Base-by-base conservation (phyloP, 2,888 invertebrate species). In the Tillus elongatus region DNA sequence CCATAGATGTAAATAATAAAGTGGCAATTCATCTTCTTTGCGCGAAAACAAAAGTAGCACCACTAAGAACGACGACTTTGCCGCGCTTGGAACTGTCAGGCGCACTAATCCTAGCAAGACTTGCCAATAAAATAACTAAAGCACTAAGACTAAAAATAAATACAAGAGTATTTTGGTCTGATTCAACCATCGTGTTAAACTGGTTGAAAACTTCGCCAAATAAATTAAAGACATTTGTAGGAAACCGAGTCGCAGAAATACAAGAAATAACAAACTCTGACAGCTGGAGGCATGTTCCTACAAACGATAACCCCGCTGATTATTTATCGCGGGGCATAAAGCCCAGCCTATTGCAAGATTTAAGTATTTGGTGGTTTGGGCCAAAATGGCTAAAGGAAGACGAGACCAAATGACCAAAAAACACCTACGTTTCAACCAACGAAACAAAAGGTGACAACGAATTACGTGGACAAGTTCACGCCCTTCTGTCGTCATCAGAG, bases 391-490 rank as follows among this genome's bases (percentile, higher is more conserved):
- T 19, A 6, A 19, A 19, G n/a, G n/a, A 19, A 19, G 24, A 19
- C 6, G 37, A 39, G 34, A 35, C 37, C 35, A 39, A 36, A 28
- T 35, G 39, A 34, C 36, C 32, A n/a, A n/a, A n/a, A n/a, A n/a
- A n/a, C n/a, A n/a, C n/a, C n/a, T n/a, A n/a, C n/a, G n/a, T n/a
- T n/a, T n/a, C n/a, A n/a, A n/a, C n/a, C n/a, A n/a, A n/a, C n/a
- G n/a, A n/a, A n/a, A n/a, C n/a, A n/a, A n/a, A n/a, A n/a, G n/a
- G n/a, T n/a, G n/a, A n/a, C n/a, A n/a, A n/a, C n/a, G n/a, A n/a
- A n/a, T n/a, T n/a, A n/a, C n/a, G n/a, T n/a, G n/a, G n/a, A n/a
- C n/a, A n/a, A n/a, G n/a, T n/a, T n/a, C n/a, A n/a, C n/a, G n/a
- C n/a, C n/a, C n/a, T n/a, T n/a, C n/a, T n/a, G n/a, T n/a, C n/a